Conservation (phyloP, 2,888 invertebrate species). For the Cheilosia vernalis region DNA sequence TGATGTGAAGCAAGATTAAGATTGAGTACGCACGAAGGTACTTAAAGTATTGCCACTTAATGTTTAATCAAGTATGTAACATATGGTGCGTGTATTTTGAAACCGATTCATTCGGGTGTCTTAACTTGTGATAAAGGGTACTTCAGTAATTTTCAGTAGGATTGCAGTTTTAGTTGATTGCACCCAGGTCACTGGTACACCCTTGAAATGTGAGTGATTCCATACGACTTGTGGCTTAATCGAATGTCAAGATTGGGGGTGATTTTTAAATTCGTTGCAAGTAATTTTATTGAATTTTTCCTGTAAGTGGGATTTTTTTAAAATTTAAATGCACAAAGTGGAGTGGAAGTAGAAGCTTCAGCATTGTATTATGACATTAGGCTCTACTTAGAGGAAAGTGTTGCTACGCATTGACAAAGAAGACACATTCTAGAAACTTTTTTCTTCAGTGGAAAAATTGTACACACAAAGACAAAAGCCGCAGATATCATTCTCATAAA, state of each 20-base stretch:
- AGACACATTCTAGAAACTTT: no score
- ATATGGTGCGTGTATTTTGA: slow-evolving; percentile 25
- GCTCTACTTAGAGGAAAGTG: no score
- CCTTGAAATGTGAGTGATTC: slow-evolving; percentile 1
- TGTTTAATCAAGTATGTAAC: slow-evolving; percentile 15
- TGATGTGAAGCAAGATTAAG: slow-evolving; percentile 47
- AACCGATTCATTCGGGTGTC: not conserved
- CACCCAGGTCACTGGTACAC: not conserved
- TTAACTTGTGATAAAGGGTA: slow-evolving; percentile 26
- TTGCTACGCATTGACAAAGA: no score
- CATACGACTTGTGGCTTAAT: not conserved
- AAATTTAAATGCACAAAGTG: no score
- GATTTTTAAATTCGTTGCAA: no score
- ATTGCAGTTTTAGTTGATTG: not conserved
- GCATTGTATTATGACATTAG: no score
- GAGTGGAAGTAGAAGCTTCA: no score
- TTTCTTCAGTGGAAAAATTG: no score
- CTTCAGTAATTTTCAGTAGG: slow-evolving; percentile 17
- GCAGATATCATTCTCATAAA: no score
- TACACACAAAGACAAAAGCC: no score
- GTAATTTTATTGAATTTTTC: no score
- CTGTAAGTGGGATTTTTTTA: no score
- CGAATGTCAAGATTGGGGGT: not conserved
- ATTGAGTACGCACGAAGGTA: slow-evolving; percentile 59
- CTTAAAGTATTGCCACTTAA: slow-evolving; percentile 43